phyloP scores from a whole-genome alignment of 2,888 invertebrate genomes.

The Parasteatoda lunata region DNA sequence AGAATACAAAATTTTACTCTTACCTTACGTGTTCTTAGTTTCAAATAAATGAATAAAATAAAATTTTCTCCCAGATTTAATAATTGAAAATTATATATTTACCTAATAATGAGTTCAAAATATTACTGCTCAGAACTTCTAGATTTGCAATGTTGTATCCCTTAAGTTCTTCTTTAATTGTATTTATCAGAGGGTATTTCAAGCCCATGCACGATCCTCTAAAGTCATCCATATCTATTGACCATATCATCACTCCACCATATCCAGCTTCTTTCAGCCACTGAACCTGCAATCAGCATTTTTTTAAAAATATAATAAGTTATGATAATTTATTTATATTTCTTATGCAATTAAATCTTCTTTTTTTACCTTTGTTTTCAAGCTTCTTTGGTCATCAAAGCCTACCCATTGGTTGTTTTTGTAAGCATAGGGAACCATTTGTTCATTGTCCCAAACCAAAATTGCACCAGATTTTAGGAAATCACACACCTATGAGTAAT shows the following conservation, averaged over 20 bases:
- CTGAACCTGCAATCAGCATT: constrained; percentile 80
- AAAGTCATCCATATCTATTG: constrained; percentile 97
- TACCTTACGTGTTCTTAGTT: too few relatives aligned
- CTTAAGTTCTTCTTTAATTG: constrained; percentile 88
- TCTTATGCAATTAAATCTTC: background rate
- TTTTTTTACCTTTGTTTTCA: constrained; percentile 86
- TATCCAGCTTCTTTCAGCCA: constrained; percentile 96
- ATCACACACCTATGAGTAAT: constrained; percentile 82
- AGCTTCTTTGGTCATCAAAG: constrained; percentile 92
- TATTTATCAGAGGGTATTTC: constrained; percentile 90
- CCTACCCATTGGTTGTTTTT: constrained; percentile 94
- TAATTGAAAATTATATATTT: background rate
- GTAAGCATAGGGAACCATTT: constrained; percentile 94
- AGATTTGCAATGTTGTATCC: constrained; percentile 78
- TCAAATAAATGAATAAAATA: background rate
- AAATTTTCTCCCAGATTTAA: background rate
- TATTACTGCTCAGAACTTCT: constrained; percentile 51
- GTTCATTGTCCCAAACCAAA: constrained; percentile 95
- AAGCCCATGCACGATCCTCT: constrained; percentile 89
- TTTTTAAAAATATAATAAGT: background rate
- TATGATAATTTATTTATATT: background rate
- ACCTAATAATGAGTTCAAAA: constrained; percentile 46
- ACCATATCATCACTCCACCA: constrained; percentile 98
- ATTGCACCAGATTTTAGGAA: constrained; percentile 84
- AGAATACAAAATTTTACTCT: too few relatives aligned